Evolutionary conservation across 1,140 invertebrate genomes (phyloP).

Genomic region (Drosophila kohkoa): DNA sequence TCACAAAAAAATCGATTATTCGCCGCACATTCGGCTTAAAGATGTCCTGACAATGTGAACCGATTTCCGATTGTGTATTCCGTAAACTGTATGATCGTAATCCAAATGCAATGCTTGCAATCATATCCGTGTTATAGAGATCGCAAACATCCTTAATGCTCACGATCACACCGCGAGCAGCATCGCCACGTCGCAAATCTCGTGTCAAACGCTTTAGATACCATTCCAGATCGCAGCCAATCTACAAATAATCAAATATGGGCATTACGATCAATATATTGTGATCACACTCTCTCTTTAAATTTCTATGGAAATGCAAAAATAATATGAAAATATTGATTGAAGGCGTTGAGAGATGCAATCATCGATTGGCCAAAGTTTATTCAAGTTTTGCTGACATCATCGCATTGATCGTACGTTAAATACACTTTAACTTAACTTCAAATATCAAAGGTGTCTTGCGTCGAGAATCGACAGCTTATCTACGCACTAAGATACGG

Average conservation of each 20-base stretch:
- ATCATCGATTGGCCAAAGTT: conserved; percentile 9
- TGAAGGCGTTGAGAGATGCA: neutral
- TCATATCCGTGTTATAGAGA: conserved; percentile 87
- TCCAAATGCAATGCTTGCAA: conserved; percentile 87
- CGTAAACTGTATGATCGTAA: conserved; percentile 86
- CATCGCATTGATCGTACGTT: neutral
- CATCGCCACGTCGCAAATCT: conserved; percentile 62
- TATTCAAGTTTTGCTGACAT: conserved; percentile 6
- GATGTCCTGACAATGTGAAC: conserved; percentile 85
- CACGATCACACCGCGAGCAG: conserved; percentile 54
- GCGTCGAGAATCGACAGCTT: neutral
- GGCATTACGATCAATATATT: too few relatives aligned
- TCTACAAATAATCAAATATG: conserved; percentile 22
- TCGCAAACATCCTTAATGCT: conserved; percentile 85
- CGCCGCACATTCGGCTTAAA: conserved; percentile 86
- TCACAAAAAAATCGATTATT: conserved; percentile 85
- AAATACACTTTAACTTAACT: conserved; percentile 1
- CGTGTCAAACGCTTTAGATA: conserved; percentile 72
- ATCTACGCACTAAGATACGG: too few relatives aligned
- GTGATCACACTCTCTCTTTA: too few relatives aligned
- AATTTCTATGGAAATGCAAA: neutral
- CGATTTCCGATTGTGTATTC: conserved; percentile 85
- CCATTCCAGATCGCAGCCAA: conserved; percentile 76
- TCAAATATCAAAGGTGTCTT: conserved; percentile 9
- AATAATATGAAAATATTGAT: neutral